Evolutionary conservation across 2,797 vertebrate genomes (phyloP), one percentile per base, ranked within the genome.

Genomic region (Oreochromis grahami): DNA sequence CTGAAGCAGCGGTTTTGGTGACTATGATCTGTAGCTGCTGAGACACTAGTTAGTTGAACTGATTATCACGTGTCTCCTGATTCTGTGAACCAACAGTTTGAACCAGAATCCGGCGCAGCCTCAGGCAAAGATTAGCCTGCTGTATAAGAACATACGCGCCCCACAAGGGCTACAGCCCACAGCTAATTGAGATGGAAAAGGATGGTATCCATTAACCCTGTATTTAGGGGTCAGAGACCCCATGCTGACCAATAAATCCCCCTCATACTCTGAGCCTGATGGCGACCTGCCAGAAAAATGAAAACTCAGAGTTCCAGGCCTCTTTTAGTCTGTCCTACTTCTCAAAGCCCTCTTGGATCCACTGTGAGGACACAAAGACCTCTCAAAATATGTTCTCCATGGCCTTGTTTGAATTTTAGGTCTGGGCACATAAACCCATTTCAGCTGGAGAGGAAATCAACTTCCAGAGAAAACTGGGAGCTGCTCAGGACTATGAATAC

Each of bases 191-290:
- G 87, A 86, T 82, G 74, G 84, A 89, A 87, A 79, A 91, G 94
- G 92, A 91, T 93, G 92, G 91, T 78, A 85, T 90, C 85, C 81
- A 91, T 95, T 95, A 94, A 92, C 91, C 90, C 11, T 88, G 68
- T 24, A 50, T 91, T 88, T 79, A 80, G 76, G 78, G 89, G 89
- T 91, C 89, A 85, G 81, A 88, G 81, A 91, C 89, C 93, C 89
- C 90, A 82, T 81, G 86, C 82, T 85, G 89, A 86, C 90, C 79
- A 60, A 72, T 84, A 85, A 88, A 84, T 76, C 68, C 84, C 76
- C 70, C 87, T 79, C 76, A 81, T 79, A 83, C 74, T 52, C 58
- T 53, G 76, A 84, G 84, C 70, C 81, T 78, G 50, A 52, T 89
- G 86, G 83, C 93, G 90, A 88, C 93, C 91, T 90, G 89, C 91